Evolutionary conservation across 2,888 invertebrate species (phyloP), one percentile per base, ranked within the genome.

Genomic region (Furcula furcula): DNA sequence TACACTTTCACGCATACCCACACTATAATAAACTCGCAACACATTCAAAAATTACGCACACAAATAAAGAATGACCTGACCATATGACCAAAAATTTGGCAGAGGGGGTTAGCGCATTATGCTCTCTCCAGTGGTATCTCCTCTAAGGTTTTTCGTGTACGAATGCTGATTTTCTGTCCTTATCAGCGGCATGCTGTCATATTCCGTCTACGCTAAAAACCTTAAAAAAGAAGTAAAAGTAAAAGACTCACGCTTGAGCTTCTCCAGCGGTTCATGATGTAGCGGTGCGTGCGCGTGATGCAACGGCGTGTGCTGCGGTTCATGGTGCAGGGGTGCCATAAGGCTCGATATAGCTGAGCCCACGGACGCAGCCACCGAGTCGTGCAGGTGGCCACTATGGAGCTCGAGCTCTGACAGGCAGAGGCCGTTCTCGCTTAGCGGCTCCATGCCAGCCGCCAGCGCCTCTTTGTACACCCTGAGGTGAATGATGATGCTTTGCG

Each of bases 191-290:
- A n/a, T n/a, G n/a, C n/a, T n/a, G n/a, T n/a, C n/a, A n/a, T n/a
- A n/a, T n/a, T n/a, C n/a, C n/a, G 12, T 6, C 14, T 31, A 7
- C 10, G n/a, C 16, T 7, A 25, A 16, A 10, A 16, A 12, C 14
- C 5, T 6, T 35, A 40, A 34, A 23, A 31, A 28, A 14, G n/a
- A n/a, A n/a, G n/a, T n/a, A n/a, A n/a, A n/a, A n/a, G n/a, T n/a
- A 46, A 60, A 48, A 52, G 58, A 92, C 93, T 94, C 87, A 94
- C 94, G 90, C 91, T 94, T 94, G 40, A 94, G 90, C 74, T 94
- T 94, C 86, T 94, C 94, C 42, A 94, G 72, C 4, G 94, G 94
- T 67, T 94, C 94, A 54, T 93, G 93, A 11, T 91, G 89, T 7
- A 92, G 86, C 0, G 91, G 91, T 29, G 91, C n/a, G n/a, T n/a